Base-by-base conservation (phyloP, 2,113 vertebrate species). In the Orientallactaga bullata region DNA sequence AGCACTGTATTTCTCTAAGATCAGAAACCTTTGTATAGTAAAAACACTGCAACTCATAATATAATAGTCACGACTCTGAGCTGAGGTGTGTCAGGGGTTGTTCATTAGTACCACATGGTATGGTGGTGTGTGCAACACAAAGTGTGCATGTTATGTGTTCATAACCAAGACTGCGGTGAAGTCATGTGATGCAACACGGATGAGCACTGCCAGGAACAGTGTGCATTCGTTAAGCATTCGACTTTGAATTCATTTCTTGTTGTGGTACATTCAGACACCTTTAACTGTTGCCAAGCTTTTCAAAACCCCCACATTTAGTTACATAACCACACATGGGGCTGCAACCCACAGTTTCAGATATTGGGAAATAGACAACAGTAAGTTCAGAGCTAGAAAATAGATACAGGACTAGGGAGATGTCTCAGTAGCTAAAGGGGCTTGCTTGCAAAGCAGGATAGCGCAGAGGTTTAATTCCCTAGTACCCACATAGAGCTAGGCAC, bases 81-180 rank as follows among this genome's bases (percentile, higher is more conserved):
- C 11, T 3, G 5, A n/a, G 39, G 6, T 63, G 30, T 2, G 2
- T 11, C 63, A 47, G 80, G 17, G 37, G 32, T 5, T 37, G 2
- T 47, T 30, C 28, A 1, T 11, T n/a, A 28, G 16, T 21, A 26
- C 12, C 15, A 0, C 28, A 47, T 6, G 1, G 39, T 12, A 0
- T 26, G 37, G 32, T 4, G 20, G 26, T 10, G 1, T 8, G 20
- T 15, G 26, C 66, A 20, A 3, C 9, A 20, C 12, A n/a, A 47
- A n/a, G 80, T 10, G 0, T 37, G 42, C 5, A 8, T 10, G 28
- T 39, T 13, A 3, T 39, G 37, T n/a, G 37, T 21, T 51, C 10
- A 55, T 8, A 47, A 47, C 6, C 65, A 26, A 84, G 63, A 37
- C 32, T 63, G 21, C 8, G 17, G 63, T 8, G 12, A 35, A 84